These are phyloP conservation scores for Lasioglossum figueresi DNA, from an alignment of 2,888 invertebrate genomes.

Conservation along the genomic window DNA sequence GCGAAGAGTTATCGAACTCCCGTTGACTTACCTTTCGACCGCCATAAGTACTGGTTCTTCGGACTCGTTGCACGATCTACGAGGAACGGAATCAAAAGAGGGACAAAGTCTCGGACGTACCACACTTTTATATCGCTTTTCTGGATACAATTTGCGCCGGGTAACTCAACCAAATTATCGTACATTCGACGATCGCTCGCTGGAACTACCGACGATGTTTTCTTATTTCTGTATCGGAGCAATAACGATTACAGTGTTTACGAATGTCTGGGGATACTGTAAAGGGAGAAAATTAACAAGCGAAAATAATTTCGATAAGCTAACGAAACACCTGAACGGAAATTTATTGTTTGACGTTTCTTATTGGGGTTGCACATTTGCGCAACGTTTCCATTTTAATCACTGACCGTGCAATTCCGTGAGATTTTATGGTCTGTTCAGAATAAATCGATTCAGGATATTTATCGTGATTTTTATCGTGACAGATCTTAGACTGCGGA, in stretches of 20 bases:
- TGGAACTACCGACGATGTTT: neutral
- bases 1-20: neutral
- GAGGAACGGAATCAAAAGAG: neutral
- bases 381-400: neutral
- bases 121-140: slow-evolving; percentile 3
- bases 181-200: neutral
- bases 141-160: neutral
- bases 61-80: neutral
- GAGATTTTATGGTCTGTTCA: neutral
- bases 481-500: neutral
- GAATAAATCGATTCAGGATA: neutral
- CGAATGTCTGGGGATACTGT: neutral
- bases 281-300: neutral
- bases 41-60: neutral
- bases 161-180: neutral
- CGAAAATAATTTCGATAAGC: neutral
- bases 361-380: neutral
- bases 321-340: neutral
- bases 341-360: neutral
- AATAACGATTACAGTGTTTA: neutral
- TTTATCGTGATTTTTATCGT: neutral
- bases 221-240: neutral
- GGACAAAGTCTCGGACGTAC: neutral
- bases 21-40: neutral
- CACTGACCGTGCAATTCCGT: neutral